These are phyloP conservation scores for Peromyscus eremicus DNA, from an alignment of 2,797 vertebrate species.

Conservation along the genomic window DNA sequence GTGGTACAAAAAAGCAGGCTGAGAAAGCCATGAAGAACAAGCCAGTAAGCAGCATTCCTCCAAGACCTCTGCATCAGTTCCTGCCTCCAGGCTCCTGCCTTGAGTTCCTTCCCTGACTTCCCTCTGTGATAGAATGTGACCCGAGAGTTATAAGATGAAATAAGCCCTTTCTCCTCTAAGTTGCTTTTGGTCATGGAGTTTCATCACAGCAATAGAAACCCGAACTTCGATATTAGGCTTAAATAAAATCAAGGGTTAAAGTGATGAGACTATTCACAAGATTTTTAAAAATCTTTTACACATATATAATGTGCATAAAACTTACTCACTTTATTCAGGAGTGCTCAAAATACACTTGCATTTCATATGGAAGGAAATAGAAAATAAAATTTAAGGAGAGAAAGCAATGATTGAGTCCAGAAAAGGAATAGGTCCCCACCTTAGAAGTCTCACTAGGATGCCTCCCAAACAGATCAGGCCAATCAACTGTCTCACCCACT, in stretches of 20 bases:
- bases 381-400: neutral
- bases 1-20: neutral
- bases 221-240: neutral
- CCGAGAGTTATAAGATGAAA: no score
- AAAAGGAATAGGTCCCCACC: neutral
- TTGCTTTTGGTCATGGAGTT: neutral
- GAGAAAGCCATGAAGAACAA: neutral
- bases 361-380: slow-evolving; percentile 21
- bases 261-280: neutral
- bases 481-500: no score
- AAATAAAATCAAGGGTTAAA: slow-evolving; percentile 39
- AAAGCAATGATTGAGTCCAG: neutral
- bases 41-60: neutral
- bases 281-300: neutral
- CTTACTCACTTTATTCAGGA: slow-evolving; percentile 10
- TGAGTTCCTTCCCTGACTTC: no score
- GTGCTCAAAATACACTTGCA: slow-evolving; percentile 19
- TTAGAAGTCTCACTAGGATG: neutral
- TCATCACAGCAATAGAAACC: neutral
- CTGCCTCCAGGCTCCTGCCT: no score
- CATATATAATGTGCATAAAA: slow-evolving; percentile 17
- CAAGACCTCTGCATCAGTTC: neutral
- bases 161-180: no score
- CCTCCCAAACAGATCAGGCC: no score
- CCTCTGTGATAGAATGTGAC: no score